Evolutionary conservation across 2,888 invertebrate genomes (phyloP).

Genomic region (Lamellibrachia columna): DNA sequence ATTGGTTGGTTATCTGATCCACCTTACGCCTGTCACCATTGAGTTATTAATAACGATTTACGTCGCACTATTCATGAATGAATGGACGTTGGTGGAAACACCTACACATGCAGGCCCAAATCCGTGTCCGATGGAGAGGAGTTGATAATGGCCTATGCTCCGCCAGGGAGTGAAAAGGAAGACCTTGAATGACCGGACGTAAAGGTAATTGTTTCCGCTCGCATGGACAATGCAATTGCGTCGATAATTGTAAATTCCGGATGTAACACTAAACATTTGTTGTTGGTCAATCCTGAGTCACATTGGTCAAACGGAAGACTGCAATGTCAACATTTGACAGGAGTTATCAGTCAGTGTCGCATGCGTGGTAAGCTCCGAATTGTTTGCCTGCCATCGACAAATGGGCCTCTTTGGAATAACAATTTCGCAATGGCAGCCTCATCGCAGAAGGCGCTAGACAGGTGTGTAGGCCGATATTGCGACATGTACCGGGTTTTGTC

Average conservation of each 20-base stretch:
- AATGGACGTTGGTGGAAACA: background rate
- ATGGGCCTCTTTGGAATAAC: background rate
- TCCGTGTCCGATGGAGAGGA: too few species aligned
- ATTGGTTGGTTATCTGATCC: background rate
- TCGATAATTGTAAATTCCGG: background rate
- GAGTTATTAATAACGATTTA: background rate
- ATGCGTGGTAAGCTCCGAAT: background rate
- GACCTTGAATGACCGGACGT: background rate
- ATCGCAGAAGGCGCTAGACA: background rate
- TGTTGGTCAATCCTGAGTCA: slow-evolving; percentile 6
- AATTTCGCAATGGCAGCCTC: background rate
- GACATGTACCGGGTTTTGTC: background rate
- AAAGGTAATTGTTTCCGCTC: background rate
- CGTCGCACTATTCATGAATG: background rate
- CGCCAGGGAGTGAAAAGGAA: too few species aligned
- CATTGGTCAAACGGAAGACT: background rate
- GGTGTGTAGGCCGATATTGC: background rate
- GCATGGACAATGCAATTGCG: background rate
- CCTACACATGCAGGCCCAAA: too few species aligned
- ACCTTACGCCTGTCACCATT: background rate
- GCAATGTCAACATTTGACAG: background rate
- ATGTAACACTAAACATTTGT: background rate
- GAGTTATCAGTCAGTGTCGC: background rate
- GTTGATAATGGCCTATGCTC: too few species aligned
- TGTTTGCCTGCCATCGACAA: background rate